Evolutionary conservation across 2,888 invertebrate species (phyloP).

Genomic region (Philhelius pedissequus): DNA sequence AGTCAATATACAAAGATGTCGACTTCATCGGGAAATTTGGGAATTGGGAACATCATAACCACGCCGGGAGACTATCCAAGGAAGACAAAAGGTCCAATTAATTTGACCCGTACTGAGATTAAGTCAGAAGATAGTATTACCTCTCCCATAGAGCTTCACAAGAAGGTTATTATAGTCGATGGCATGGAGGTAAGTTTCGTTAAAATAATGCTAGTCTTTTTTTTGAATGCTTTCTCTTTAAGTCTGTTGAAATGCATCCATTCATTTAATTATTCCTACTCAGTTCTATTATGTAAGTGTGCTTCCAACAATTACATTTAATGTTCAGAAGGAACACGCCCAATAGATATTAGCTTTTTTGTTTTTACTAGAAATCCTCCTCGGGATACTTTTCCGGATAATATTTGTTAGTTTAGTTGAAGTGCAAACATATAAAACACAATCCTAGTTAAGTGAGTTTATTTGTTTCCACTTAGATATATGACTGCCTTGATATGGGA

Average conservation of each 20-base stretch:
- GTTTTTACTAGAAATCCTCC: no score
- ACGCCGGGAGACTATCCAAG: slow-evolving; percentile 77
- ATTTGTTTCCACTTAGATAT: slow-evolving; percentile 81
- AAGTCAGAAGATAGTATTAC: slow-evolving; percentile 55
- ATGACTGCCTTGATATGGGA: slow-evolving; percentile 94
- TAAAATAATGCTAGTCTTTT: background rate
- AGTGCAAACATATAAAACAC: background rate
- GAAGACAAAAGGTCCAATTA: slow-evolving; percentile 77
- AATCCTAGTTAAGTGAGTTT: background rate
- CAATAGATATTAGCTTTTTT: no score
- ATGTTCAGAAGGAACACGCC: no score
- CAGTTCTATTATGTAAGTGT: no score
- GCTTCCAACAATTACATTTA: no score
- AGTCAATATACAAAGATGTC: slow-evolving; percentile 73
- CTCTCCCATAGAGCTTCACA: slow-evolving; percentile 76
- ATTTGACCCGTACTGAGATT: slow-evolving; percentile 70
- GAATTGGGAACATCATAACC: slow-evolving; percentile 76
- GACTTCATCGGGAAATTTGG: slow-evolving; percentile 75
- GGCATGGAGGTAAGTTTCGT: slow-evolving; percentile 75
- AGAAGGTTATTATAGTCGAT: slow-evolving; percentile 78
- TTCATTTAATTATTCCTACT: no score
- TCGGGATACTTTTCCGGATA: background rate
- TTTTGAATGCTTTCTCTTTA: background rate
- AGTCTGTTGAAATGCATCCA: background rate
- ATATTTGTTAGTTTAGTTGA: background rate